A percentile compares a stretch with the other conserved stretches of the same genome.
phyloP scores from a whole-genome alignment of 1,140 invertebrate species.

The Drosophila tani region DNA sequence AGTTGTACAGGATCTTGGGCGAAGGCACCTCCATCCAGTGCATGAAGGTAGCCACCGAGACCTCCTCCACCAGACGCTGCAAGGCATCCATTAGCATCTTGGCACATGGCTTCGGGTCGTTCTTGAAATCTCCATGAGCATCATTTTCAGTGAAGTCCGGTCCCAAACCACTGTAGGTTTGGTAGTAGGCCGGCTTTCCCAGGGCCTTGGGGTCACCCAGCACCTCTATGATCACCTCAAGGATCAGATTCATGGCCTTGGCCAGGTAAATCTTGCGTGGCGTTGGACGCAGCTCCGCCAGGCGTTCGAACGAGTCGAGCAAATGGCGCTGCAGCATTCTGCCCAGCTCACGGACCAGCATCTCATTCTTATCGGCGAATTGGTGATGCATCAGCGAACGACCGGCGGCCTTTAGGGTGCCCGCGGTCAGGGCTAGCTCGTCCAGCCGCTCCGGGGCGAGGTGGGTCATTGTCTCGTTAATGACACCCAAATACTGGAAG shows the following conservation, averaged over 20 bases:
- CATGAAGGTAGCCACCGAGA: conserved; percentile 68
- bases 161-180: conserved; percentile 1
- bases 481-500: conserved; percentile 31
- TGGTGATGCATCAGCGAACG: conserved; percentile 3
- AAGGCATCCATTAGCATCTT: conserved; percentile 54
- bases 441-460: conserved; percentile 1
- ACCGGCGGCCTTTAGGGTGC: conserved; percentile 11
- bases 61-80: conserved; percentile 54
- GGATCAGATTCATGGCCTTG: conserved; percentile 24
- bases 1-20: conserved; percentile 21
- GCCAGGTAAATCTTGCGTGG: conserved; percentile 40
- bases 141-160: background rate
- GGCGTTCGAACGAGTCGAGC: conserved; percentile 18
- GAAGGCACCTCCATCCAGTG: conserved; percentile 64
- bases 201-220: background rate
- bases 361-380: background rate
- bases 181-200: conserved; percentile 8
- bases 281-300: conserved; percentile 2
- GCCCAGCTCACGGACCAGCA: background rate
- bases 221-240: conserved; percentile 4
- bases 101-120: background rate
- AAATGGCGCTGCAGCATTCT: conserved; percentile 47
- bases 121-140: background rate
- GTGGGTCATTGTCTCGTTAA: conserved; percentile 27
- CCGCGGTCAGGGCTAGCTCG: conserved; percentile 5